phyloP scores from a whole-genome alignment of 1,140 invertebrate genomes.

The Uloborus diversus region DNA sequence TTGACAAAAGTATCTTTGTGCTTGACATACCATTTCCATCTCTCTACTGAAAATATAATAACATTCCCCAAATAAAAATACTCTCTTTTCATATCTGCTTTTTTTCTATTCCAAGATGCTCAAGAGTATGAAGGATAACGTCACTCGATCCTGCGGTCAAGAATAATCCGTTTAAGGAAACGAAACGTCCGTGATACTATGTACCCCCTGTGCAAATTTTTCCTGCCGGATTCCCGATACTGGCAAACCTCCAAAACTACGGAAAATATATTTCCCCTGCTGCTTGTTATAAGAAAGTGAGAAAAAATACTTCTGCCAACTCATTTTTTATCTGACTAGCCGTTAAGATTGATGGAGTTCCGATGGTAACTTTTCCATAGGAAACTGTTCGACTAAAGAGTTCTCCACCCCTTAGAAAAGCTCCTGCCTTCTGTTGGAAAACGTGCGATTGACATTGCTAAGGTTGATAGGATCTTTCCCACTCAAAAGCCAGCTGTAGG shows the following conservation, averaged over 20 bases:
- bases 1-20: too few species aligned
- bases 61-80: neutral
- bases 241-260: conserved; percentile 15
- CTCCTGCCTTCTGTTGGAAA: neutral
- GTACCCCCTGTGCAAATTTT: neutral
- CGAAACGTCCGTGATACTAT: neutral
- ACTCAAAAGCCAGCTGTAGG: neutral
- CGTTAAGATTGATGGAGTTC: conserved; percentile 12
- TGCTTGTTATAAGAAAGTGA: neutral
- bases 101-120: neutral
- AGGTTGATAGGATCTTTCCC: neutral
- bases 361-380: neutral
- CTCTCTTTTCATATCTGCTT: neutral
- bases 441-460: neutral
- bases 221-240: too few species aligned
- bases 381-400: neutral
- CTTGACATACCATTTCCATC: too few species aligned
- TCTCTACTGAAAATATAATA: too few species aligned
- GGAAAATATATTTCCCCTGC: neutral
- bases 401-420: neutral
- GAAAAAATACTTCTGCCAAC: neutral
- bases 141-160: conserved; percentile 4
- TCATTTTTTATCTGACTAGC: neutral
- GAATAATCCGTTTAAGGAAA: conserved; percentile 17
- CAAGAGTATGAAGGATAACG: neutral